A percentile compares a stretch with the other conserved stretches of the same genome.
Conservation (phyloP, 2,888 invertebrate species). For the Andrena bicolor region DNA sequence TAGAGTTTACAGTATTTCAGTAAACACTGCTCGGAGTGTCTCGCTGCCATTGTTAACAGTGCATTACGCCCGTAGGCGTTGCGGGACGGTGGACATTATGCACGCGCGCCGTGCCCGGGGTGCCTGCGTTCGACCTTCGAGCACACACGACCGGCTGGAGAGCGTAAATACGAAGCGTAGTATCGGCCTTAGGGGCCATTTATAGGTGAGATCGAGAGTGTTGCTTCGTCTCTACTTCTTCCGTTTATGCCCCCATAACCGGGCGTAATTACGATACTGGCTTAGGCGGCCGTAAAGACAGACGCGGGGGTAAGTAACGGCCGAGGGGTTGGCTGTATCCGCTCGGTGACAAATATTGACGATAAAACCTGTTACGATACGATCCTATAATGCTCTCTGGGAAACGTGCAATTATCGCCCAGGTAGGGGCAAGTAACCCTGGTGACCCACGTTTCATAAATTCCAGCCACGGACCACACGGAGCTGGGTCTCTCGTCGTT, state of each 20-base stretch:
- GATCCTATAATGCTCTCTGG: conserved; percentile 42
- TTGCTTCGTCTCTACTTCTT: conserved; percentile 36
- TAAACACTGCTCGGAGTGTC: conserved; percentile 41
- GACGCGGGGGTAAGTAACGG: conserved; percentile 55
- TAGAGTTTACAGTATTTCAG: conserved; percentile 41
- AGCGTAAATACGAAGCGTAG: conserved; percentile 42
- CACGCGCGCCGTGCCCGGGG: not conserved
- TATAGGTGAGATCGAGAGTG: conserved; percentile 64
- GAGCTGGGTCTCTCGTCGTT: conserved; percentile 5
- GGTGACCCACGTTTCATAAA: conserved; percentile 33
- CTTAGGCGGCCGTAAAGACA: conserved; percentile 63
- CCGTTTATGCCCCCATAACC: conserved; percentile 68
- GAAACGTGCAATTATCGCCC: conserved; percentile 63
- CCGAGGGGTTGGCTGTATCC: conserved; percentile 49
- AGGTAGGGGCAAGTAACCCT: not conserved
- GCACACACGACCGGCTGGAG: not conserved
- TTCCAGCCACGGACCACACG: conserved; percentile 9
- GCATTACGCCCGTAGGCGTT: conserved; percentile 23
- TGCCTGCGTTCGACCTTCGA: conserved; percentile 39
- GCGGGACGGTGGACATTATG: conserved; percentile 15
- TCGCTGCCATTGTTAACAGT: conserved; percentile 36
- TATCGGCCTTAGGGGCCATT: conserved; percentile 47
- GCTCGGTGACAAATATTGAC: conserved; percentile 69
- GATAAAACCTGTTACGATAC: conserved; percentile 63
- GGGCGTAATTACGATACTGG: conserved; percentile 72